A percentile compares a stretch with the other conserved stretches of the same genome.
phyloP scores from a whole-genome alignment of 2,888 invertebrate species.

The Luffia ferchaultella region DNA sequence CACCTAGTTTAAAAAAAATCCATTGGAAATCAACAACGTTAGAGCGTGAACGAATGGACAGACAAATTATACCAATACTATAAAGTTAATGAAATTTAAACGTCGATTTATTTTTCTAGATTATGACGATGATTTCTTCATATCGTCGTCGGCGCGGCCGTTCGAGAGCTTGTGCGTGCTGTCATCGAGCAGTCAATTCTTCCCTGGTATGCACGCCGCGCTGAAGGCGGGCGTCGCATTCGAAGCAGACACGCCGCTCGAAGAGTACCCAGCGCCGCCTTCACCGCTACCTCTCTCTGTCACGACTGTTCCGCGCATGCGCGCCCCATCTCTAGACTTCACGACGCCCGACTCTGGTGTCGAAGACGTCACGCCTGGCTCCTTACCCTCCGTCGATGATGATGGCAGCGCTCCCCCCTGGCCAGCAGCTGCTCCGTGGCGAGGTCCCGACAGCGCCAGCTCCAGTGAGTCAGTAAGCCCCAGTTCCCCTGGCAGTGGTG shows the following conservation, averaged over 20 bases:
- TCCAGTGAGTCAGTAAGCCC: constrained; percentile 55
- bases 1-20: no score
- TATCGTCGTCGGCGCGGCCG: constrained; percentile 76
- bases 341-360: constrained; percentile 71
- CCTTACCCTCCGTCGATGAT: constrained; percentile 18
- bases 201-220: constrained; percentile 66
- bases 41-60: no score
- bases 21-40: no score
- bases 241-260: constrained; percentile 22
- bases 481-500: constrained; percentile 26
- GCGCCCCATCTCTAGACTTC: constrained; percentile 48
- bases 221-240: constrained; percentile 31
- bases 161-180: constrained; percentile 69
- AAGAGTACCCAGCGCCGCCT: constrained; percentile 27
- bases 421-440: constrained; percentile 22
- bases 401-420: not conserved
- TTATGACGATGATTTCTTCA: constrained; percentile 75
- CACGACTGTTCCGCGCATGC: constrained; percentile 22
- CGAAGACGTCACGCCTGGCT: constrained; percentile 67
- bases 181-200: constrained; percentile 72
- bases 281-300: constrained; percentile 25
- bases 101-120: no score
- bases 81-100: no score
- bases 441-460: constrained; percentile 41
- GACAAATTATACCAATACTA: no score